Base-by-base conservation (phyloP, 1,140 invertebrate species). In the Maniola jurtina region DNA sequence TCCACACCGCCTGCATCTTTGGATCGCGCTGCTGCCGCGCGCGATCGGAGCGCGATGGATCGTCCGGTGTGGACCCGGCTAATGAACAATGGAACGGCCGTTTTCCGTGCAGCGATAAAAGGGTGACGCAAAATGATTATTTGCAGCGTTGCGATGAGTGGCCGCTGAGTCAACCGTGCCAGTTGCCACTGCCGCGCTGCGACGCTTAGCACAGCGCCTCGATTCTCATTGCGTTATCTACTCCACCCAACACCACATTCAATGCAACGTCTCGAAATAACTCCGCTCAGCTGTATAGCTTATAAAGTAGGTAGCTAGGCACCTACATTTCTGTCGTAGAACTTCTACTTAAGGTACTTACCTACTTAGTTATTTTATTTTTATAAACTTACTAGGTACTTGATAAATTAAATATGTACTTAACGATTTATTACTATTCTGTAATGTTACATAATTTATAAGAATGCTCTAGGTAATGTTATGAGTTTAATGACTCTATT, bases 71-170 rank as follows among this genome's bases (percentile, higher is more conserved):
- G n/a, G n/a, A n/a, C n/a, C n/a, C n/a, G n/a, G n/a, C n/a, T n/a
- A n/a, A n/a, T 66, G 72, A 71, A 87, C 80, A 87, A 76, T 82
- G 74, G 76, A 66, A 66, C 70, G 77, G 75, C 77, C 75, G 75
- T 84, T 86, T 87, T 86, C 79, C 76, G 68, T 74, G 66, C 67
- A 80, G 66, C 80, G 84, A 88, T 89, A 88, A 86, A 84, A 68
- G 76, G 84, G 77, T 88, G 86, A 88, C 84, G 86, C 85, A 88
- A 88, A 88, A 79, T 83, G 80, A 88, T 88, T 86, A 86, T 88
- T 90, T 81, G 81, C 86, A 86, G 86, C 83, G 77, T 83, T 82
- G 80, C 80, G 82, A 88, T 88, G 87, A 88, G 79, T 86, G 75
- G 77, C 65, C 81, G 82, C 82, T 86, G 84, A 89, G 63, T 87